Evolutionary conservation across 2,113 vertebrate species (phyloP).

Genomic region (Peromyscus leucopus): DNA sequence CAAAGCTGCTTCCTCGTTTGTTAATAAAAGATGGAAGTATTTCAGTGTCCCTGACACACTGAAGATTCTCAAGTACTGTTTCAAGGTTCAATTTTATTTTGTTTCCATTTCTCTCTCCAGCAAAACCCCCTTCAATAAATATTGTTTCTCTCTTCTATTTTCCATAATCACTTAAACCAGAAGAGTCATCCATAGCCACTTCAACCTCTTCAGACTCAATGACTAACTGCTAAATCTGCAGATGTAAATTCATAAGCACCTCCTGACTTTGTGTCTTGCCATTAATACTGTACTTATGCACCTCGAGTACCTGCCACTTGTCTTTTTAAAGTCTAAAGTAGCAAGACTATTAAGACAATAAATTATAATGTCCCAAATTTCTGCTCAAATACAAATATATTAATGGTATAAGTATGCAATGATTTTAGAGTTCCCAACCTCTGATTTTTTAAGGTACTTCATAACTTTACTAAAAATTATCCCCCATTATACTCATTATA

Average conservation of each 20-base stretch:
- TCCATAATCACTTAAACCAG: not conserved
- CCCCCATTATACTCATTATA: not conserved
- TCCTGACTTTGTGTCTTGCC: not conserved
- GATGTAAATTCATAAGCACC: not conserved
- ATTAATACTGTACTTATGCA: not conserved
- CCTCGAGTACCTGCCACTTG: not conserved
- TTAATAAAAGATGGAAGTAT: not conserved
- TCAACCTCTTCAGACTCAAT: not conserved
- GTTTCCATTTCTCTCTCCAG: not conserved
- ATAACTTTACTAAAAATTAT: constrained; percentile 45
- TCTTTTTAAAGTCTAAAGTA: not conserved
- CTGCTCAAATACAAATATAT: constrained; percentile 32
- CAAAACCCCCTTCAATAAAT: not conserved
- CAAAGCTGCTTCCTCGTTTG: not conserved
- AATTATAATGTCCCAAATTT: not conserved
- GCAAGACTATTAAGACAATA: not conserved
- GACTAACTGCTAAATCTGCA: not conserved
- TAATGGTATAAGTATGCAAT: not conserved
- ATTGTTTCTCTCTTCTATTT: not conserved
- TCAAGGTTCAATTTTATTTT: constrained; percentile 2
- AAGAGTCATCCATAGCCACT: not conserved
- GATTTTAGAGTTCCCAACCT: not conserved
- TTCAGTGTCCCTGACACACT: not conserved
- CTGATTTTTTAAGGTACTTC: constrained; percentile 17
- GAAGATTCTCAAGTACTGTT: not conserved